These are phyloP conservation scores for Oncorhynchus kisutch DNA, from an alignment of 2,113 vertebrate genomes.

Conservation along the genomic window DNA sequence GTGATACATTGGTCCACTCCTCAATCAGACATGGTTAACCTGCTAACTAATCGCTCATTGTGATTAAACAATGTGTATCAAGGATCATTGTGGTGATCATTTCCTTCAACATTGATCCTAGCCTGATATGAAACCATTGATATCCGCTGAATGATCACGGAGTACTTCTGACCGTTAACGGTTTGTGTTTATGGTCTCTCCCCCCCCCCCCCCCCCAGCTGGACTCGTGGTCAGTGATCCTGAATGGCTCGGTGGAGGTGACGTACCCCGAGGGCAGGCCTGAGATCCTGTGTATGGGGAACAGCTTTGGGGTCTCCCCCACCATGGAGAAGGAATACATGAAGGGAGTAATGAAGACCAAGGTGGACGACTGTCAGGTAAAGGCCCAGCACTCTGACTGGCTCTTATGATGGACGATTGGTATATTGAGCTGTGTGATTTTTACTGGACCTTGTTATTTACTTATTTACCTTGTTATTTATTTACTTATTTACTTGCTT, in stretches of 20 bases:
- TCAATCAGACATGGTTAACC: no score
- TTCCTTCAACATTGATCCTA: no score
- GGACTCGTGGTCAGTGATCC: slow-evolving; percentile 98
- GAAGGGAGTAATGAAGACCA: slow-evolving; percentile 98
- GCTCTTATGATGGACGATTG: neutral
- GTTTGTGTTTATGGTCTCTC: neutral
- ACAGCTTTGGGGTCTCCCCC: slow-evolving; percentile 96
- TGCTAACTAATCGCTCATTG: no score
- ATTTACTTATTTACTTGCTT: no score
- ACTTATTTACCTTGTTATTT: no score
- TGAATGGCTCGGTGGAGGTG: slow-evolving; percentile 97
- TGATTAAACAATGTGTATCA: no score
- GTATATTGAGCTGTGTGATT: no score
- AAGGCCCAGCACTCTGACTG: slow-evolving; percentile 13
- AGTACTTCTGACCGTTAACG: neutral
- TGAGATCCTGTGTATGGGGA: slow-evolving; percentile 97
- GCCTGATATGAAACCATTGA: no score
- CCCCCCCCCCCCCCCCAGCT: no score
- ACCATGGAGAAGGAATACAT: slow-evolving; percentile 97
- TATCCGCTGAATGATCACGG: neutral
- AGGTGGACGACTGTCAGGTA: slow-evolving; percentile 99
- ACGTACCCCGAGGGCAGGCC: slow-evolving; percentile 89
- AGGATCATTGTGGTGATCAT: no score
- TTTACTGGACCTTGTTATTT: no score
- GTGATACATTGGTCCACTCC: no score